Base-by-base conservation (phyloP, 2,888 invertebrate species). In the Euphydryas editha region DNA sequence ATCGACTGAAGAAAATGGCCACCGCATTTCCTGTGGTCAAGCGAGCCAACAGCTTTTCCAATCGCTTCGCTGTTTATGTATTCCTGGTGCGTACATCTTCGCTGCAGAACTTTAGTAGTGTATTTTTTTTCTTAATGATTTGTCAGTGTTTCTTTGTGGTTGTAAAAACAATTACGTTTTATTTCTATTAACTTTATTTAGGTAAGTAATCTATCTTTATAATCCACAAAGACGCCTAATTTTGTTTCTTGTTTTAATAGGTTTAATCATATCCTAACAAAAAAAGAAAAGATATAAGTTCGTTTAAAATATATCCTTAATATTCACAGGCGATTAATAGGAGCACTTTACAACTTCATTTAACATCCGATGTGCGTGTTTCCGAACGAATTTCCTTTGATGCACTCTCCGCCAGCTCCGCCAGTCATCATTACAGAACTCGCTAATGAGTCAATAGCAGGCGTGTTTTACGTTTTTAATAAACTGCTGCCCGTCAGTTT, bases 1-100 rank as follows among this genome's bases (percentile, higher is more conserved):
- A 85, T 84, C 84, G 84, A 78, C 81, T 84, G 81, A 84, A 84
- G 85, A 84, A 88, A 86, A 84, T 81, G 82, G 84, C 84, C 81
- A 83, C 86, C 86, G 84, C 90, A 92, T 91, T 92, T 93, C 90
- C 92, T 88, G 90, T 83, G 92, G 90, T 88, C 89, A 88, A 86
- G 74, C 74, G 72, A 71, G 88, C 88, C 88, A 89, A 88, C 89
- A 86, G 86, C 88, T 87, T 85, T 87, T 84, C 88, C 87, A 83
- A 88, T 87, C 81, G 80, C 73, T 73, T 72, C 47, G 63, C 70
- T 78, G 81, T 76, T 85, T 85, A 81, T 80, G 83, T 85, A 84
- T 84, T 83, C 86, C 74, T 71, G 72, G 77, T 81, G 82, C 84
- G 85, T 83, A 70, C 76, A 61, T 70, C 64, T 70, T 63, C 70